Conservation (phyloP, 1,140 invertebrate genomes). For the Apolygus lucorum region DNA sequence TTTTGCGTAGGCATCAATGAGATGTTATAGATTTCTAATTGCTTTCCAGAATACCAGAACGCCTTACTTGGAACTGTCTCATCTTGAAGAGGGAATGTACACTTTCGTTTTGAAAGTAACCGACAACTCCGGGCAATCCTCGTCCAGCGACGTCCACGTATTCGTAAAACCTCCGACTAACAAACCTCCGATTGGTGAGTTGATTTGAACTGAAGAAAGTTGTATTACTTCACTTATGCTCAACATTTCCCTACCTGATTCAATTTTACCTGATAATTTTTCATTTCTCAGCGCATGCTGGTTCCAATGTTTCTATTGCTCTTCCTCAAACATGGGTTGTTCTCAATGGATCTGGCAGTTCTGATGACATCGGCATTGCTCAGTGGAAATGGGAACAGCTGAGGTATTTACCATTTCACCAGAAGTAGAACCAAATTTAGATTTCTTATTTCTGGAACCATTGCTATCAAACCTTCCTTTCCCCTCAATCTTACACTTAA, state of each 20-base stretch:
- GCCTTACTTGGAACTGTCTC: constrained; percentile 74
- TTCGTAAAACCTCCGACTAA: constrained; percentile 86
- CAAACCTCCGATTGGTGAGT: constrained; percentile 63
- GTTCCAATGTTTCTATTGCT: constrained; percentile 54
- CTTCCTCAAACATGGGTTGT: constrained; percentile 68
- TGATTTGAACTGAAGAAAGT: too few relatives aligned
- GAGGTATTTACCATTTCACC: too few relatives aligned
- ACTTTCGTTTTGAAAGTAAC: constrained; percentile 89
- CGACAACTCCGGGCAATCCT: constrained; percentile 76
- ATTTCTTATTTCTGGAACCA: too few relatives aligned
- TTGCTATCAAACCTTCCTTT: too few relatives aligned
- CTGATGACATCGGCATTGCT: constrained; percentile 74
- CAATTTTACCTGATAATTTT: constrained; percentile 19
- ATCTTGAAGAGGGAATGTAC: constrained; percentile 87
- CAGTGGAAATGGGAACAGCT: constrained; percentile 75
- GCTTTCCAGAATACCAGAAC: constrained; percentile 70
- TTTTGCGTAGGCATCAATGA: background rate
- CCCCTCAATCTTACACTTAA: too few relatives aligned
- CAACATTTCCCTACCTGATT: background rate
- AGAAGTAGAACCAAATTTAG: too few relatives aligned
- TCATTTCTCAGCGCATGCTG: constrained; percentile 50
- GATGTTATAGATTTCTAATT: constrained; percentile 7
- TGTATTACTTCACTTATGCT: too few relatives aligned
- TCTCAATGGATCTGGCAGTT: constrained; percentile 71
- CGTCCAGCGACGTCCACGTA: constrained; percentile 78